A percentile compares a stretch with the other conserved stretches of the same genome.
phyloP scores from a whole-genome alignment of 2,888 invertebrate genomes.

The Scrobipalpa atriplicella region DNA sequence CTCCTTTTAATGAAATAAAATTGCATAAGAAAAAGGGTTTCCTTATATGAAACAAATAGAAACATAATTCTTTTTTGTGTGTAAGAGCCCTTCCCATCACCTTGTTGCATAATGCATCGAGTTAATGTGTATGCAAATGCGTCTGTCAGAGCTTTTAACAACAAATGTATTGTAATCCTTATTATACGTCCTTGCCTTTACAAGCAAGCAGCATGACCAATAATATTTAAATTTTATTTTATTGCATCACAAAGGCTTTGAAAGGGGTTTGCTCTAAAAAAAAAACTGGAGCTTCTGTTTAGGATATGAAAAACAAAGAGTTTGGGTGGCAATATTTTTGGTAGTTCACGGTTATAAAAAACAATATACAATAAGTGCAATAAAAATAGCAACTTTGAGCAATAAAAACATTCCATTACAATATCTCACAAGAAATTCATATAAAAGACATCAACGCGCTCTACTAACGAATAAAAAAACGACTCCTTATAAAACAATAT shows the following conservation, averaged over 20 bases:
- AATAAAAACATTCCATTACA: background rate
- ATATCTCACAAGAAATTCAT: background rate
- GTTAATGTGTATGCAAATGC: constrained; percentile 7
- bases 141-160: background rate
- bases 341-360: too few relatives aligned
- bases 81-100: background rate
- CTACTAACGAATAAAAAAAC: background rate
- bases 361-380: too few relatives aligned
- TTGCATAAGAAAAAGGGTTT: too few relatives aligned
- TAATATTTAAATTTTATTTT: constrained; percentile 5
- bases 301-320: background rate
- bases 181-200: background rate
- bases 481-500: background rate
- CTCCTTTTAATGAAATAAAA: too few relatives aligned
- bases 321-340: too few relatives aligned
- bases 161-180: background rate
- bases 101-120: background rate
- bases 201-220: background rate
- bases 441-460: constrained; percentile 14
- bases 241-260: background rate
- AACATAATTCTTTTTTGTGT: background rate
- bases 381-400: background rate
- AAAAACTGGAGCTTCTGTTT: background rate
- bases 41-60: background rate
- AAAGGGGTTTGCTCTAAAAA: background rate